Conservation (phyloP, 2,888 invertebrate species). For the Mythimna vitellina region DNA sequence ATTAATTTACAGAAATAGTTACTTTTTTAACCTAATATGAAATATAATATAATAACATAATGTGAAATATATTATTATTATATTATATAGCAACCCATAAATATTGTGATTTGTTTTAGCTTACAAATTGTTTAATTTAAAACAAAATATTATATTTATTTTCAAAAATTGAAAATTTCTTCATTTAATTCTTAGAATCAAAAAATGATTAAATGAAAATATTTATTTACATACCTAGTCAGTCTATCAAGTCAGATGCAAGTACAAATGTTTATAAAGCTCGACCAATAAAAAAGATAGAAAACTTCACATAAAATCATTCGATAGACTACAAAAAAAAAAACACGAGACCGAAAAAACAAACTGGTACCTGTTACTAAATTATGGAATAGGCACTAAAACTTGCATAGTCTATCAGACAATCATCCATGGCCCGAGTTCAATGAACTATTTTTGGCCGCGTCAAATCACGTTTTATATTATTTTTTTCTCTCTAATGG, state of each 20-base stretch:
- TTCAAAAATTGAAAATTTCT: slow-evolving; percentile 5
- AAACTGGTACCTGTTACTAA: slow-evolving; percentile 17
- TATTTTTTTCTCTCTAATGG: slow-evolving; percentile 12
- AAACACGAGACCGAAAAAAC: not conserved
- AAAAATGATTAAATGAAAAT: not conserved
- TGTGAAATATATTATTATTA: too few species aligned
- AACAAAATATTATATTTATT: not conserved
- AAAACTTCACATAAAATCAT: not conserved
- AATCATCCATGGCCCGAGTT: slow-evolving; percentile 29
- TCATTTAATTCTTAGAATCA: not conserved
- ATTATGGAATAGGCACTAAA: not conserved
- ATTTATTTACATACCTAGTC: not conserved
- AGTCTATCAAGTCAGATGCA: too few species aligned
- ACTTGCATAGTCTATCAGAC: slow-evolving; percentile 27
- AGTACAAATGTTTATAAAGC: not conserved
- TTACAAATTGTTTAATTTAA: slow-evolving; percentile 28
- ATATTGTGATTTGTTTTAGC: not conserved
- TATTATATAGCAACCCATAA: too few species aligned
- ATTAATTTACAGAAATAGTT: not conserved
- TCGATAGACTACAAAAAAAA: slow-evolving; percentile 12
- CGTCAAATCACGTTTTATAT: slow-evolving; percentile 43
- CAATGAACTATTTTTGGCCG: slow-evolving; percentile 58
- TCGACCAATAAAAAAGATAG: not conserved
- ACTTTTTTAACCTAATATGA: not conserved
- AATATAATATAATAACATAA: too few species aligned